A percentile compares a stretch with the other conserved stretches of the same genome.
phyloP scores from a whole-genome alignment of 2,888 invertebrate species.

The Helobdella robusta region DNA sequence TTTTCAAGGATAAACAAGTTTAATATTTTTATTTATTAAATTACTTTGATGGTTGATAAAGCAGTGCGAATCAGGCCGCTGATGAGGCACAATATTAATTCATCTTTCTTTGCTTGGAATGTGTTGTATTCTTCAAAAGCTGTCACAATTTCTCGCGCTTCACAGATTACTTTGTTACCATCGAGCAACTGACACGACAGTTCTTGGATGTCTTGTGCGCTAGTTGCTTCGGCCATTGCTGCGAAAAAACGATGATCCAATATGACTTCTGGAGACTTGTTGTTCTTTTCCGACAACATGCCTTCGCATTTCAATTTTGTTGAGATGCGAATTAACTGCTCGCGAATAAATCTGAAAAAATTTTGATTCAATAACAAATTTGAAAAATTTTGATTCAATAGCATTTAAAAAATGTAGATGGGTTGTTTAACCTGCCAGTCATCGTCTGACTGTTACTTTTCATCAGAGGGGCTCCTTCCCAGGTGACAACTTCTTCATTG shows the following conservation, averaged over 20 bases:
- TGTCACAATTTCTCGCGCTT: background rate
- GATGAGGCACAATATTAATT: background rate
- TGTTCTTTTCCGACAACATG: background rate
- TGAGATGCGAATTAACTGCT: slow-evolving; percentile 3
- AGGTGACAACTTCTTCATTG: background rate
- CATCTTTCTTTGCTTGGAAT: background rate
- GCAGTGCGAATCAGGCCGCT: background rate
- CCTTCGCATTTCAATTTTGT: slow-evolving; percentile 10
- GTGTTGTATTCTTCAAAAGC: background rate
- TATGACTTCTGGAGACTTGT: background rate
- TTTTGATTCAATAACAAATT: background rate
- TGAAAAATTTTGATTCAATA: background rate
- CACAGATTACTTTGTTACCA: slow-evolving; percentile 1
- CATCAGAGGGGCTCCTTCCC: slow-evolving; percentile 1
- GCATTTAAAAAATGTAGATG: background rate
- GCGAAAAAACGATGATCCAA: background rate
- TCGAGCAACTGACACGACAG: slow-evolving; percentile 13
- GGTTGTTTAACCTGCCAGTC: slow-evolving; percentile 9
- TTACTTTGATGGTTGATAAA: slow-evolving; percentile 3
- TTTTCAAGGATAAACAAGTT: background rate
- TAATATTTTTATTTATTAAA: background rate
- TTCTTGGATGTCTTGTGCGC: background rate
- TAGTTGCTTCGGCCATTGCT: slow-evolving; percentile 5
- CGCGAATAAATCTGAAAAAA: background rate
- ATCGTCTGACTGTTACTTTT: background rate